phyloP scores from a whole-genome alignment of 2,888 invertebrate species.

The Zaprionus bogoriensis region DNA sequence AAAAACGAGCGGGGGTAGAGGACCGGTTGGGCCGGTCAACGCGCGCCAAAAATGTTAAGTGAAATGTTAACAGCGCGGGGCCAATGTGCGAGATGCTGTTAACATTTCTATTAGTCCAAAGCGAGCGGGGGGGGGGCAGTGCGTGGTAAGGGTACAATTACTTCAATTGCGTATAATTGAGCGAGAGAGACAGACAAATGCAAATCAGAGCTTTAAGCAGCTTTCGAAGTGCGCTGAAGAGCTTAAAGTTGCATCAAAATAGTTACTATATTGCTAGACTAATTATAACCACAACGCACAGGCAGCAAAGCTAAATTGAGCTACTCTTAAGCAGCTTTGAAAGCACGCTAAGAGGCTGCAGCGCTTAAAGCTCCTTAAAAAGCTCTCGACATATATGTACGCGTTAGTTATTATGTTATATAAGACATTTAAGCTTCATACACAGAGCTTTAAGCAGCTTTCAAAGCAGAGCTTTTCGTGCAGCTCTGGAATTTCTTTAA shows the following conservation, averaged over 20 bases:
- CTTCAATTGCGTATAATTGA: conserved; percentile 13
- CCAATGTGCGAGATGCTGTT: conserved; percentile 50
- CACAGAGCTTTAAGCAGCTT: too few species aligned
- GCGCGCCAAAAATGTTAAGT: conserved; percentile 71
- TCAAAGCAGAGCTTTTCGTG: too few species aligned
- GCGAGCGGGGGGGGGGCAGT: background rate
- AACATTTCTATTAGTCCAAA: conserved; percentile 67
- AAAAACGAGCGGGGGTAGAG: conserved; percentile 6
- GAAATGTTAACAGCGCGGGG: conserved; percentile 67
- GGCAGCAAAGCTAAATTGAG: too few species aligned
- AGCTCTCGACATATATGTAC: too few species aligned
- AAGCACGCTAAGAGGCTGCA: too few species aligned
- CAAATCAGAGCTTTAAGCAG: background rate
- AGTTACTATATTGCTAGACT: too few species aligned
- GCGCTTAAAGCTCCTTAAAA: too few species aligned
- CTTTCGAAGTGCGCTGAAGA: background rate
- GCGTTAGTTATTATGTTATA: too few species aligned
- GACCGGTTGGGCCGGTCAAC: conserved; percentile 35
- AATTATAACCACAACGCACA: too few species aligned
- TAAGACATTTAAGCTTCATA: too few species aligned
- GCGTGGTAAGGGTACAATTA: conserved; percentile 4
- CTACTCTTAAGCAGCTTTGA: background rate
- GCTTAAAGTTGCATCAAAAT: too few species aligned
- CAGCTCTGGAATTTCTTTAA: too few species aligned
- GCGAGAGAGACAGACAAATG: background rate